These are phyloP conservation scores for Rattus rattus DNA, from an alignment of 2,113 vertebrate species.

Conservation along the genomic window DNA sequence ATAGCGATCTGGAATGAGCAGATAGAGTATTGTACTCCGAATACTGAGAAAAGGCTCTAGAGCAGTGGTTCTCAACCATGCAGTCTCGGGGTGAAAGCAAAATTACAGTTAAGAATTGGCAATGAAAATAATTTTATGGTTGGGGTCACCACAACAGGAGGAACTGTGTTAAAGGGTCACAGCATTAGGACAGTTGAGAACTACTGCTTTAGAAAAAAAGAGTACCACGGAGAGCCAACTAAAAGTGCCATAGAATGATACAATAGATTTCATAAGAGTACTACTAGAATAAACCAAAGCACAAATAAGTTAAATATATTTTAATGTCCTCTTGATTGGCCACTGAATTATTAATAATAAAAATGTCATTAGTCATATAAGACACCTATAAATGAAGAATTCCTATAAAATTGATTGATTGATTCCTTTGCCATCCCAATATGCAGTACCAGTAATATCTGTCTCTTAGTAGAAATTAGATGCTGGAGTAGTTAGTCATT, in stretches of 20 bases:
- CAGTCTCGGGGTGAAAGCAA: background rate
- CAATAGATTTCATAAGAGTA: background rate
- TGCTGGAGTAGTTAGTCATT: background rate
- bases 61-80: background rate
- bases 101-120: background rate
- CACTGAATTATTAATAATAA: background rate
- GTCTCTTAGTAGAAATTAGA: background rate
- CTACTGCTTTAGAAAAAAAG: background rate
- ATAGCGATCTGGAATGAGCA: background rate
- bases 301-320: background rate
- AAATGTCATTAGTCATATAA: background rate
- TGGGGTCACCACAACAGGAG: background rate
- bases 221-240: background rate
- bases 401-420: background rate
- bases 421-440: background rate
- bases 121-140: background rate
- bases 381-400: constrained; percentile 22
- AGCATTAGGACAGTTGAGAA: no score
- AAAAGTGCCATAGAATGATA: background rate
- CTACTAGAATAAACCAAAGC: background rate
- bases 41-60: background rate
- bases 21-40: background rate
- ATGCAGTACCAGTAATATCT: background rate
- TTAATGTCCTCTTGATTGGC: background rate
- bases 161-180: background rate